Percentiles rank a stretch among this genome's conserved stretches.
phyloP scores from a whole-genome alignment of 1,140 invertebrate genomes.

The Pseudomyrmex dendroicus region DNA sequence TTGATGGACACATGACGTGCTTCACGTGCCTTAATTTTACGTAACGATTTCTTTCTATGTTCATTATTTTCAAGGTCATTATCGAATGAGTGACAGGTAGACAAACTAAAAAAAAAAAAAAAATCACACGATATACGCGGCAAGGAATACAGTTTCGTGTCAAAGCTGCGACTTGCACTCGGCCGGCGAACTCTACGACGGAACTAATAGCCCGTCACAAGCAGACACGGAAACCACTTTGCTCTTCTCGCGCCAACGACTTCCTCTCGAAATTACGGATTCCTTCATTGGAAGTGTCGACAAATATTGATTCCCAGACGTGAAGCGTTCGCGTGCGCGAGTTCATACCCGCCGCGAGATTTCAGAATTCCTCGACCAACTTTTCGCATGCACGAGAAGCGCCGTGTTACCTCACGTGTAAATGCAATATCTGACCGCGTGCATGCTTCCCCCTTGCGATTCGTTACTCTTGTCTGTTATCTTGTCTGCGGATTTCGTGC shows the following conservation, averaged over 20 bases:
- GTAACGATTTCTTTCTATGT: constrained; percentile 23
- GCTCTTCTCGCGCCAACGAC: constrained; percentile 2
- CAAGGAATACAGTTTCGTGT: not conserved
- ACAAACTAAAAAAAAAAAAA: not conserved
- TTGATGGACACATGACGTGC: constrained; percentile 33
- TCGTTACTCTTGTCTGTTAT: constrained; percentile 35
- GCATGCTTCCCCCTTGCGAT: constrained; percentile 17
- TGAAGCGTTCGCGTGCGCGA: constrained; percentile 2
- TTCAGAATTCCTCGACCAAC: constrained; percentile 47
- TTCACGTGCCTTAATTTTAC: constrained; percentile 41
- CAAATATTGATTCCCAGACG: constrained; percentile 52
- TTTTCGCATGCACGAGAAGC: constrained; percentile 38
- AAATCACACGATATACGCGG: no score
- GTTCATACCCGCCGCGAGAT: constrained; percentile 16
- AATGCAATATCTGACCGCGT: constrained; percentile 4
- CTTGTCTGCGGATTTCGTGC: constrained; percentile 1
- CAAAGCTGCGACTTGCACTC: constrained; percentile 17
- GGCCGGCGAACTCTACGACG: constrained; percentile 4
- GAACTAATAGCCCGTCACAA: constrained; percentile 43
- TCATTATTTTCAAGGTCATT: constrained; percentile 40
- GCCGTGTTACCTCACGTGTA: constrained; percentile 28
- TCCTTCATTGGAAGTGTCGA: constrained; percentile 16
- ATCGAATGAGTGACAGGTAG: not conserved
- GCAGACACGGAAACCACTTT: constrained; percentile 43
- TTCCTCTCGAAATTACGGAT: constrained; percentile 44